These are phyloP conservation scores for Pocillopora meandrina DNA, from an alignment of 92 coral and sea anemone genomes.

Conservation along the genomic window DNA sequence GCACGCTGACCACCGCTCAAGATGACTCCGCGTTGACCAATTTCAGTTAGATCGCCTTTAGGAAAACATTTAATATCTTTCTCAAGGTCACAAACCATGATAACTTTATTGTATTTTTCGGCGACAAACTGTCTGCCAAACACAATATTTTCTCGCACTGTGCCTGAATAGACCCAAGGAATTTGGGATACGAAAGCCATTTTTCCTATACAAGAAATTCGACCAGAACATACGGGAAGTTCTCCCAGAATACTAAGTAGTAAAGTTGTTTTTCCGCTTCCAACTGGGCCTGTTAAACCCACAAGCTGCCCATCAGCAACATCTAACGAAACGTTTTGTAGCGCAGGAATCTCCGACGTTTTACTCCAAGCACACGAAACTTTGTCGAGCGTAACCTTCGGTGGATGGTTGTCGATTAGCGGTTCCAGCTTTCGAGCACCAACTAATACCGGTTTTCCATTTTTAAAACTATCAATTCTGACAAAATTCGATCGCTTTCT, in stretches of 20 bases:
- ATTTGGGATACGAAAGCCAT: constrained; percentile 88
- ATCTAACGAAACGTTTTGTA: constrained; percentile 13
- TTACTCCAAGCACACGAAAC: constrained; percentile 16
- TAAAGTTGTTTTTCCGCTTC: constrained; percentile 78
- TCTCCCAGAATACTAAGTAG: constrained; percentile 86
- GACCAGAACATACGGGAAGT: constrained; percentile 79
- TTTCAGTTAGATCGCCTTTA: constrained; percentile 31
- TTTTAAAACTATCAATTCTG: constrained; percentile 19
- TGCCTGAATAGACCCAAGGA: constrained; percentile 95
- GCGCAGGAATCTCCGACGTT: background rate
- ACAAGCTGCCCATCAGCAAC: constrained; percentile 22
- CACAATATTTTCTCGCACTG: constrained; percentile 86
- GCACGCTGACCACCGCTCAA: constrained; percentile 57
- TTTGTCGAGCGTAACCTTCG: background rate
- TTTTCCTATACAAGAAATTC: constrained; percentile 65
- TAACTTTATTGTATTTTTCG: constrained; percentile 58
- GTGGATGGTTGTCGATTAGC: background rate
- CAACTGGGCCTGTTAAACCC: constrained; percentile 45
- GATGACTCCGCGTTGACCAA: constrained; percentile 47
- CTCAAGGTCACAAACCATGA: constrained; percentile 83
- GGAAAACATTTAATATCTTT: constrained; percentile 48
- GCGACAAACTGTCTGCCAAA: constrained; percentile 72
- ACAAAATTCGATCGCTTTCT: background rate
- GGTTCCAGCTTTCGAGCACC: background rate
- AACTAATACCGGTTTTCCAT: constrained; percentile 8